These are phyloP conservation scores for Sminthurides aquaticus DNA, from an alignment of 2,888 invertebrate genomes.

Conservation along the genomic window DNA sequence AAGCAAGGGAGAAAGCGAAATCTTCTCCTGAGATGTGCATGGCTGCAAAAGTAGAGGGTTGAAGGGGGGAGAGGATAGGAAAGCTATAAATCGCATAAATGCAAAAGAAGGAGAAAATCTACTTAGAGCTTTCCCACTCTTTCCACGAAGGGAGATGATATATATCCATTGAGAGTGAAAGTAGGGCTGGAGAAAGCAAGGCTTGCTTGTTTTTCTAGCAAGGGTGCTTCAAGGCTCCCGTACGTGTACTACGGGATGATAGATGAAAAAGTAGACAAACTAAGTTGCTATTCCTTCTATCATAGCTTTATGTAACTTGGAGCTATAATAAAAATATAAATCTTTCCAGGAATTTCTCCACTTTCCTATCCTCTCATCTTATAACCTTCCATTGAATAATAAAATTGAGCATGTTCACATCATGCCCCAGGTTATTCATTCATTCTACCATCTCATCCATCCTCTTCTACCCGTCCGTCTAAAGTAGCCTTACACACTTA, in stretches of 20 bases:
- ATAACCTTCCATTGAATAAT: constrained; percentile 17
- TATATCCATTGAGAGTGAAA: too few species aligned
- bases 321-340: constrained; percentile 11
- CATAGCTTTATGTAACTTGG: background rate
- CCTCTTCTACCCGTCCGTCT: too few species aligned
- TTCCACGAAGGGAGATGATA: too few species aligned
- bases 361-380: constrained; percentile 8
- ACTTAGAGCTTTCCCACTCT: background rate
- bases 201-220: too few species aligned
- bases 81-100: background rate
- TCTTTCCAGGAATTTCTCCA: constrained; percentile 17
- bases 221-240: too few species aligned
- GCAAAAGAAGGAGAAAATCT: background rate
- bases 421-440: background rate
- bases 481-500: too few species aligned
- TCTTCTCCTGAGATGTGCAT: background rate
- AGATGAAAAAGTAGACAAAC: too few species aligned
- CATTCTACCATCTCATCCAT: too few species aligned
- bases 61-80: background rate
- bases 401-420: constrained; percentile 16
- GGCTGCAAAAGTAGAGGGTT: background rate
- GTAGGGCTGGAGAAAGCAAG: too few species aligned
- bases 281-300: too few species aligned
- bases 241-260: too few species aligned
- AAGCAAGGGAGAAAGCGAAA: background rate